Base-by-base conservation (phyloP, 2,888 invertebrate species). In the Zhuqinia jingwanae region DNA sequence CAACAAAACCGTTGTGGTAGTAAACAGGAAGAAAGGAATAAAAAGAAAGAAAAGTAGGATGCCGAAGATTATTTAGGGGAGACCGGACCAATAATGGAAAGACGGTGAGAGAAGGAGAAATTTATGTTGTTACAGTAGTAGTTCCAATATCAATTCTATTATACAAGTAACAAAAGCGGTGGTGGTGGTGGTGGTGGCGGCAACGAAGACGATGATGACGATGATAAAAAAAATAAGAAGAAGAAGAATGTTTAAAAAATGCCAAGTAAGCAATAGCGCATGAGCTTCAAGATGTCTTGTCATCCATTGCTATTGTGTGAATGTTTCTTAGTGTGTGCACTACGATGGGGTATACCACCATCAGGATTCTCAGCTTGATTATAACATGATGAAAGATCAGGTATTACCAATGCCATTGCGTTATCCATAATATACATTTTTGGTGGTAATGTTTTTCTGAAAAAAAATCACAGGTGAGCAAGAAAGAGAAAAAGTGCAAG, bases 291-390 rank as follows among this genome's bases (percentile, higher is more conserved):
- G 25, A 78, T 60, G 50, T 60, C 47, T 25, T 63, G 36, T 30
- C 36, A 68, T 79, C 17, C n/a, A n/a, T 50, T 60, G 25, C 17
- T 20, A 3, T n/a, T 8, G 60, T 27, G 22, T 22, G 27, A 20
- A 47, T 56, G 25, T 30, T 79, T 60, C 22, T 27, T 27, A 15
- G 17, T 1, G 53, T 17, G 17, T 60, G 10, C 15, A 60, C n/a
- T 17, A 47, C 47, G 13, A 53, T 20, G 58, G 58, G 25, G 58
- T 63, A 27, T 30, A 30, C 30, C n/a, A n/a, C n/a, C n/a, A n/a
- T n/a, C n/a, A 65, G 79, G 79, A 79, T 78, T n/a, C n/a, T n/a
- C n/a, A n/a, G 78, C 63, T 63, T 63, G 78, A 60, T 63, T 63
- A 63, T 79, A 68, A 68, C 79, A 68, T n/a, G n/a, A n/a, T 79